Conservation (phyloP, 2,888 invertebrate species). For the Brachyopa scutellaris region DNA sequence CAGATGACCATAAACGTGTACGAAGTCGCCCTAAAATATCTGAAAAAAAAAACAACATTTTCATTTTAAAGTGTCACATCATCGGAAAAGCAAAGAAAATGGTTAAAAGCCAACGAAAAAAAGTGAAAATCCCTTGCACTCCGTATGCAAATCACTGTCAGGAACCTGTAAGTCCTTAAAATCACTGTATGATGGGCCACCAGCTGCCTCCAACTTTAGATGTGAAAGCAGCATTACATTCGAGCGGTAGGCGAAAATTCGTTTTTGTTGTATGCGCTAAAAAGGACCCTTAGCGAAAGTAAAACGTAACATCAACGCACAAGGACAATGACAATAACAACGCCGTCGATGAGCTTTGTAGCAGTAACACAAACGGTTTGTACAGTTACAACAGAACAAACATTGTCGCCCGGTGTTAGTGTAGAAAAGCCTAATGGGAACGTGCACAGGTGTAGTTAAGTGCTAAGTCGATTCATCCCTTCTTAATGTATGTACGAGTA, state of each 20-base stretch:
- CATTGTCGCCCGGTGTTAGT: slow-evolving; percentile 58
- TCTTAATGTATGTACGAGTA: slow-evolving; percentile 64
- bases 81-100: slow-evolving; percentile 37
- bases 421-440: slow-evolving; percentile 77
- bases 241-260: slow-evolving; percentile 42
- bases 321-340: slow-evolving; percentile 67
- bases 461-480: slow-evolving; percentile 74
- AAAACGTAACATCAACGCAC: slow-evolving; percentile 67
- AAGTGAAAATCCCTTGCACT: slow-evolving; percentile 47
- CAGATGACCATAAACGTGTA: slow-evolving; percentile 76
- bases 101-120: not conserved
- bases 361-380: slow-evolving; percentile 58
- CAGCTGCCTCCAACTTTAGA: not conserved
- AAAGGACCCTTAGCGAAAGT: slow-evolving; percentile 69
- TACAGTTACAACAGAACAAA: slow-evolving; percentile 63
- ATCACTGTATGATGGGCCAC: slow-evolving; percentile 50
- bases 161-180: slow-evolving; percentile 57
- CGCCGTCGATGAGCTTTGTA: slow-evolving; percentile 54
- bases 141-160: slow-evolving; percentile 64
- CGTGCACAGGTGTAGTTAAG: slow-evolving; percentile 78
- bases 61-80: slow-evolving; percentile 52
- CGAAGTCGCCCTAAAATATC: slow-evolving; percentile 80
- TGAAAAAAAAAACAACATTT: slow-evolving; percentile 67
- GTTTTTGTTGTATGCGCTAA: slow-evolving; percentile 51
- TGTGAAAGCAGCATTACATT: slow-evolving; percentile 57